phyloP scores from a whole-genome alignment of 1,140 invertebrate species.

The Littorina saxatilis region DNA sequence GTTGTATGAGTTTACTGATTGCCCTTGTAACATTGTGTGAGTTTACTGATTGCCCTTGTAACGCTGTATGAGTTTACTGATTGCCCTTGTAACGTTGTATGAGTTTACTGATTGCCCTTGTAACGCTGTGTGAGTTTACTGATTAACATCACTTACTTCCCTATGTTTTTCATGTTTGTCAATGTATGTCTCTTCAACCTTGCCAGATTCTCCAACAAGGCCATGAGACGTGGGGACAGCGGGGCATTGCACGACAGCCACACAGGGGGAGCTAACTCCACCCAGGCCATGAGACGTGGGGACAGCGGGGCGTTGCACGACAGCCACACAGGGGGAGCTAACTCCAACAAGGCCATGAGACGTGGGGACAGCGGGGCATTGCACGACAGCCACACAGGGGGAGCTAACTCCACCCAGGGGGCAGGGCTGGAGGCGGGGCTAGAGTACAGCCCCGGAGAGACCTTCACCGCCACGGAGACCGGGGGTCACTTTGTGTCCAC shows the following conservation, averaged over 20 bases:
- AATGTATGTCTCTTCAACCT: too few relatives aligned
- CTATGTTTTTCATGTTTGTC: too few relatives aligned
- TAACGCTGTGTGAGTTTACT: too few relatives aligned
- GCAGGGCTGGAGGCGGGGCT: constrained; percentile 34
- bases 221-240: not conserved
- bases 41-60: too few relatives aligned
- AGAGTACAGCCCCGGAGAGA: constrained; percentile 58
- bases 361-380: not conserved
- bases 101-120: too few relatives aligned
- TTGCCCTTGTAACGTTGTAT: too few relatives aligned
- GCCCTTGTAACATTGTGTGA: too few relatives aligned
- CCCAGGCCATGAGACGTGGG: not conserved
- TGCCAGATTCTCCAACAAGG: constrained; percentile 31
- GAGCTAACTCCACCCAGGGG: not conserved
- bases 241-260: constrained; percentile 2
- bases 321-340: not conserved
- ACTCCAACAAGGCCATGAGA: constrained; percentile 18
- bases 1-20: too few relatives aligned
- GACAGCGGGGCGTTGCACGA: not conserved
- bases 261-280: not conserved
- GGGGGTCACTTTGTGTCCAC: constrained; percentile 66
- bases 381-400: not conserved
- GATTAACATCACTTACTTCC: too few relatives aligned
- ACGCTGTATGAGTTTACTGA: too few relatives aligned
- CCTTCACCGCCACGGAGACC: constrained; percentile 64